Conservation (phyloP, 2,797 vertebrate genomes). For the Yasuhikotakia modesta region DNA sequence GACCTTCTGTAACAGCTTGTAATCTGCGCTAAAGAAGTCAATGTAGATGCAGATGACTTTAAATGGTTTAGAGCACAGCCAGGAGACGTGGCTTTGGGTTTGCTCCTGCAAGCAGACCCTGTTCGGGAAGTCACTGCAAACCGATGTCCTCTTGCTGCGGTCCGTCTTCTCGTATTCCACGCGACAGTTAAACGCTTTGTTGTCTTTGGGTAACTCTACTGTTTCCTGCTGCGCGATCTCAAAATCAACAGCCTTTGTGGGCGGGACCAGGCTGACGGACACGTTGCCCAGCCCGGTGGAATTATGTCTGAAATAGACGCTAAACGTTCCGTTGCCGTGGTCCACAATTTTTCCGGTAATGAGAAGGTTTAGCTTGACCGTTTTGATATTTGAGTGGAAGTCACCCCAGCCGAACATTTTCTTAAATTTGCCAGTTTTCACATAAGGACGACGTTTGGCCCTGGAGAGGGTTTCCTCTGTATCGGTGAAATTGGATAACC, state of each 20-base stretch:
- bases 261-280: conserved; percentile 92
- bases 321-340: conserved; percentile 97
- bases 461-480: conserved; percentile 47
- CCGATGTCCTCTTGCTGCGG: conserved; percentile 88
- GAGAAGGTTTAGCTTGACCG: conserved; percentile 93
- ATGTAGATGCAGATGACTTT: conserved; percentile 99
- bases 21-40: conserved; percentile 98
- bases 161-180: conserved; percentile 95
- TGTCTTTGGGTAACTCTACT: conserved; percentile 74
- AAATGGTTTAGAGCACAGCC: conserved; percentile 98
- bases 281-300: conserved; percentile 96
- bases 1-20: conserved; percentile 99
- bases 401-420: conserved; percentile 99
- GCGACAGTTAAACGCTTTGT: conserved; percentile 88
- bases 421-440: conserved; percentile 81
- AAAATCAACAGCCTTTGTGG: conserved; percentile 96
- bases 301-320: conserved; percentile 97
- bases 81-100: conserved; percentile 96
- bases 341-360: conserved; percentile 98
- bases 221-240: conserved; percentile 75
- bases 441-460: conserved; percentile 55
- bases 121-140: conserved; percentile 89
- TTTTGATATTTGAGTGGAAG: conserved; percentile 98
- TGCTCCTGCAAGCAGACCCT: conserved; percentile 94
- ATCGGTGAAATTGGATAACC: conserved; percentile 54